Base-by-base conservation (phyloP, 2,888 invertebrate species). In the Shargacucullia verbasci region DNA sequence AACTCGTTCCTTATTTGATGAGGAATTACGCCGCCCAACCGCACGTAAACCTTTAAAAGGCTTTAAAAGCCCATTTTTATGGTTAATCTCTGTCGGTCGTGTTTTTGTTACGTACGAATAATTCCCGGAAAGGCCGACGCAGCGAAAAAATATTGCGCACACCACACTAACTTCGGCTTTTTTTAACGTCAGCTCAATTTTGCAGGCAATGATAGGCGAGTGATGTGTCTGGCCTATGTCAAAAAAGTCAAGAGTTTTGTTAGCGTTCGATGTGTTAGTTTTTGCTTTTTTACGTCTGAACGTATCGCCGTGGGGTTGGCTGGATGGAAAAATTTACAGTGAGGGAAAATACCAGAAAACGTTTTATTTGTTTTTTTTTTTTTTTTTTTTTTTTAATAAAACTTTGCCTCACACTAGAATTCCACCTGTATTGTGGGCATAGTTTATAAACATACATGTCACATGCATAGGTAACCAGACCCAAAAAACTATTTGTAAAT, bases 121-220 rank as follows among this genome's bases (percentile, higher is more conserved):
- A 73, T 75, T 76, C 71, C 59, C 54, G 56, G 57, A 73, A 72
- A 73, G 60, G 64, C 50, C 54, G 72, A 67, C 59, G 68, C 75
- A 73, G 55, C 52, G 59, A 66, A 76, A 82, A 83, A 77, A 80
- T 79, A 82, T 80, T 79, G 77, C 72, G 56, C 46, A 41, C 40
- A 43, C 38, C 45, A 70, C 54, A 57, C 53, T 59, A 47, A 59
- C 46, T 46, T 48, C 45, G 57, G 43, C 49, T 78, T 79, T 76
- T 77, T 77, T 69, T 62, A 48, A 59, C 69, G 70, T 76, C 79
- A 58, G 70, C 58, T 70, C 75, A 66, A 78, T 81, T 80, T 81
- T 76, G 66, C 65, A 63, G 66, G 71, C 72, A 63, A 75, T 80
- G 78, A 81, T 78, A 78, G 76, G 67, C 57, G 72, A 72, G 52